Evolutionary conservation across 2,113 vertebrate genomes (phyloP).

Genomic region (Neopipo cinnamomea): DNA sequence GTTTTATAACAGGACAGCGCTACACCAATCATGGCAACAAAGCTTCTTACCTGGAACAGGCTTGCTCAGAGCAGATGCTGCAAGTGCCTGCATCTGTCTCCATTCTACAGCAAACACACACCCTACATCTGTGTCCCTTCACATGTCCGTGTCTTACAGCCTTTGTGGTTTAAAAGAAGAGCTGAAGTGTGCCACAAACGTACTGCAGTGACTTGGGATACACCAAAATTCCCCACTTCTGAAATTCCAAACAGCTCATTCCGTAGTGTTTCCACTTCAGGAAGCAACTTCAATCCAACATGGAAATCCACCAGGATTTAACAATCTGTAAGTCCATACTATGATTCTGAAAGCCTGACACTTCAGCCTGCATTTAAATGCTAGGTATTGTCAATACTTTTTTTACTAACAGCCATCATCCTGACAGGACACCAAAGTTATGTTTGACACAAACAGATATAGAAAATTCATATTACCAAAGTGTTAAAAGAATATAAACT

Average conservation of each 20-base stretch:
- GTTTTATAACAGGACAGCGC: background rate
- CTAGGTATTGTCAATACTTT: background rate
- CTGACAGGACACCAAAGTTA: background rate
- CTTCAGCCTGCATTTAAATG: background rate
- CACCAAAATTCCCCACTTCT: background rate
- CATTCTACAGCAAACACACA: background rate
- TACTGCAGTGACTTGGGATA: background rate
- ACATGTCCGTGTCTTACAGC: background rate
- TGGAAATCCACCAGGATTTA: background rate
- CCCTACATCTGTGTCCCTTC: background rate
- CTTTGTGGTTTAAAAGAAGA: background rate
- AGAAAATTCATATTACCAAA: background rate
- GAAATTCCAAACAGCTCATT: background rate
- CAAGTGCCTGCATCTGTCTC: background rate
- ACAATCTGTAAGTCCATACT: background rate
- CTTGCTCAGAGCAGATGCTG: background rate
- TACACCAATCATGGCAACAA: background rate
- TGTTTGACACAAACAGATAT: background rate
- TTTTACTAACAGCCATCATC: background rate
- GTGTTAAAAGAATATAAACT: background rate
- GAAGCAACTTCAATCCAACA: background rate
- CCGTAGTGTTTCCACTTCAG: background rate
- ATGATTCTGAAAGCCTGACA: background rate
- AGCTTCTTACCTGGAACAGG: background rate
- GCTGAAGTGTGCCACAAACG: accelerated